These are phyloP conservation scores for Augochlora pura DNA, from an alignment of 1,140 invertebrate species.

Conservation along the genomic window DNA sequence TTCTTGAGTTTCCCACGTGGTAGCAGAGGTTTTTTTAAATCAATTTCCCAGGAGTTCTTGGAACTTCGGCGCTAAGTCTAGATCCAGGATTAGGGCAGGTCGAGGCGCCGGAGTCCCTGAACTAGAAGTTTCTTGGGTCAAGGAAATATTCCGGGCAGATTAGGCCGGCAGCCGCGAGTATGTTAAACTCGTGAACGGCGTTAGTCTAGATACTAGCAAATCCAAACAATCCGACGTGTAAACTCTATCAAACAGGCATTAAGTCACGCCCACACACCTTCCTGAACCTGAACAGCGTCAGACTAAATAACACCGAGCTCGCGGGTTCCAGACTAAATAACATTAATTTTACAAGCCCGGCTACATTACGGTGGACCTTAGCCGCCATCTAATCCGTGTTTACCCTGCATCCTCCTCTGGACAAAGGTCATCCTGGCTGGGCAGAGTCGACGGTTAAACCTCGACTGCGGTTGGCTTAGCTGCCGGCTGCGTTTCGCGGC, in stretches of 20 bases:
- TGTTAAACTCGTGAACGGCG: not conserved
- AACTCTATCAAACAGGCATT: not conserved
- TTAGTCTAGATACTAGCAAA: not conserved
- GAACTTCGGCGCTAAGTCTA: too few relatives aligned
- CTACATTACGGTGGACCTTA: too few relatives aligned
- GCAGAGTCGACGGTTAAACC: not conserved
- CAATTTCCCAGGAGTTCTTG: too few relatives aligned
- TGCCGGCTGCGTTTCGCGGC: not conserved
- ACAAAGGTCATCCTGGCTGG: not conserved
- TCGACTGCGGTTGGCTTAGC: constrained; percentile 31
- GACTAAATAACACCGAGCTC: not conserved
- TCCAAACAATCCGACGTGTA: not conserved
- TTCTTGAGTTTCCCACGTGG: too few relatives aligned
- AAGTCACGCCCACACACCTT: not conserved
- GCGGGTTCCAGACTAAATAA: too few relatives aligned
- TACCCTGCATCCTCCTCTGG: not conserved
- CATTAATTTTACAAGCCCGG: too few relatives aligned
- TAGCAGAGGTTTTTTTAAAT: too few relatives aligned
- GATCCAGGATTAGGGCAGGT: too few relatives aligned
- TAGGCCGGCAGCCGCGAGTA: not conserved
- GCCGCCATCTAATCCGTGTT: not conserved
- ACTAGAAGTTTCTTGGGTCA: not conserved
- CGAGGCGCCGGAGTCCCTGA: not conserved
- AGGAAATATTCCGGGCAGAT: not conserved
- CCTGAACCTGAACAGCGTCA: not conserved